phyloP scores from a whole-genome alignment of 2,888 invertebrate species.

The Allacma fusca region DNA sequence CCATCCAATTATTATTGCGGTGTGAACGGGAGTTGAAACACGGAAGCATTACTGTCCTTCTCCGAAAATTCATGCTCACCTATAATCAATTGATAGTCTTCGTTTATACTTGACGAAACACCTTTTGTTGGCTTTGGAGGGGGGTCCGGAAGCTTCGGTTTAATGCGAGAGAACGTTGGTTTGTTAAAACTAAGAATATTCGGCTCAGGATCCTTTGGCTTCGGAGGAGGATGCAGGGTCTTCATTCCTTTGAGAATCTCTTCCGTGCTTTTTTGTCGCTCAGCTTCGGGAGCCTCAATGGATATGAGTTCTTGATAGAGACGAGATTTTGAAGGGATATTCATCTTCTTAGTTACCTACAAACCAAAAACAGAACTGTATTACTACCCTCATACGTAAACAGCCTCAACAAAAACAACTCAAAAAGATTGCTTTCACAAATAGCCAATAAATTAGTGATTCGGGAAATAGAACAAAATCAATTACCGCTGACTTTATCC shows the following conservation, averaged over 20 bases:
- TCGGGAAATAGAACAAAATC: neutral
- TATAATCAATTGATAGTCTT: constrained; percentile 23
- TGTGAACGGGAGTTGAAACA: neutral
- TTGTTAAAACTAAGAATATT: constrained; percentile 35
- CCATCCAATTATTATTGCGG: neutral
- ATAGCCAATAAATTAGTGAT: no score
- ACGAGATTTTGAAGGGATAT: constrained; percentile 18
- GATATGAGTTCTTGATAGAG: constrained; percentile 32
- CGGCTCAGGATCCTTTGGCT: constrained; percentile 33
- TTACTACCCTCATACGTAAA: no score
- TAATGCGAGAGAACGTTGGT: constrained; percentile 37
- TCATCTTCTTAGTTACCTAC: constrained; percentile 34
- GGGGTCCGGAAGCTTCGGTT: constrained; percentile 34
- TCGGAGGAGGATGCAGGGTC: constrained; percentile 27
- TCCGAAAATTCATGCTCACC: constrained; percentile 11
- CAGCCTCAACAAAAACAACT: neutral
- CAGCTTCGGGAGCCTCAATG: constrained; percentile 26
- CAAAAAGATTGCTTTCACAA: neutral
- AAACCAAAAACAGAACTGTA: neutral
- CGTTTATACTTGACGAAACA: neutral
- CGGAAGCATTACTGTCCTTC: constrained; percentile 13
- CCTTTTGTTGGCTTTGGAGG: constrained; percentile 19
- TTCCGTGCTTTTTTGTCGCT: constrained; percentile 4
- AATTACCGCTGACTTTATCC: constrained; percentile 26
- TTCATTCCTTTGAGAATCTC: constrained; percentile 21